phyloP scores from a whole-genome alignment of 2,113 vertebrate species.

The Alexandromys fortis region DNA sequence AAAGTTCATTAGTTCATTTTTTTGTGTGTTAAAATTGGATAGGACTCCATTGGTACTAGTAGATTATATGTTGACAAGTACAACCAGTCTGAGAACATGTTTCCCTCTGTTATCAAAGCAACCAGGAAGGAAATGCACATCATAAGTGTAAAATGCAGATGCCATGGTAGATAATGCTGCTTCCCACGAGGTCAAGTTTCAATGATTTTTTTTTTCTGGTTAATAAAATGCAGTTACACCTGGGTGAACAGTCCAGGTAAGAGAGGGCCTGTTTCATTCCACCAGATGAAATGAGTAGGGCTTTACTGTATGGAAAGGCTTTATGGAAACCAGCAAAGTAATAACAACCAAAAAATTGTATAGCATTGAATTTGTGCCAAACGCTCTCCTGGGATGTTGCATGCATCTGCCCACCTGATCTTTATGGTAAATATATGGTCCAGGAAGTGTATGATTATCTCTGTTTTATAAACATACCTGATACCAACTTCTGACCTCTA shows the following conservation, averaged over 20 bases:
- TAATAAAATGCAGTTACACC: neutral
- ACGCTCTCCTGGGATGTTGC: neutral
- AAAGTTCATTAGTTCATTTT: slow-evolving; percentile 50
- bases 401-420: neutral
- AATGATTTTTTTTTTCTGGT: neutral
- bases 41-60: slow-evolving; percentile 37
- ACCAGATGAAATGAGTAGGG: neutral
- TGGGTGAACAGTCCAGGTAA: slow-evolving; percentile 24
- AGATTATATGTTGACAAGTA: slow-evolving; percentile 52
- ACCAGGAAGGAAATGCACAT: slow-evolving; percentile 54
- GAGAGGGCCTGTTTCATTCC: neutral
- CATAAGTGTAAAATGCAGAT: slow-evolving; percentile 48
- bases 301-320: neutral
- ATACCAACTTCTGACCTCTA: neutral
- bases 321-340: neutral
- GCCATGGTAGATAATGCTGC: neutral
- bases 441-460: neutral
- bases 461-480: neutral
- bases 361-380: neutral
- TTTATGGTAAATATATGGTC: neutral
- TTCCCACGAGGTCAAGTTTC: slow-evolving; percentile 46
- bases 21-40: neutral
- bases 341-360: slow-evolving; percentile 14
- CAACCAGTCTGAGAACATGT: slow-evolving; percentile 23
- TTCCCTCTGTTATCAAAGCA: slow-evolving; percentile 25